phyloP scores from a whole-genome alignment of 2,113 vertebrate species.

The Parus major region DNA sequence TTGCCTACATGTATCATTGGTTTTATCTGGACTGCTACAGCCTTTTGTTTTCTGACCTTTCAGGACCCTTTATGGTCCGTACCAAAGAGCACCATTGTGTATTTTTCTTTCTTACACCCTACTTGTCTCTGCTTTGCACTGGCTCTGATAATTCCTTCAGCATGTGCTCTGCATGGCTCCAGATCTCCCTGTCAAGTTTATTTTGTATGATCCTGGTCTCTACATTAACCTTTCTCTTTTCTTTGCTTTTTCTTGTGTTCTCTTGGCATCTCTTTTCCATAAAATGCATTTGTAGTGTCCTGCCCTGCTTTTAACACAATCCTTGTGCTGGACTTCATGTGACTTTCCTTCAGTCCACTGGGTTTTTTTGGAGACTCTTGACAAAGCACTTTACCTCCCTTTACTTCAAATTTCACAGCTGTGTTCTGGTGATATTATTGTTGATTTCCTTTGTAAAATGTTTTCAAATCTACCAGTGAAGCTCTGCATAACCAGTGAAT shows the following conservation, averaged over 20 bases:
- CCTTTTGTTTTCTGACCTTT: background rate
- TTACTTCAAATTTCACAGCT: background rate
- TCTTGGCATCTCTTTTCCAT: background rate
- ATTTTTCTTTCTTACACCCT: background rate
- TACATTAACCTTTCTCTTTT: background rate
- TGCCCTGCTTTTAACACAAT: background rate
- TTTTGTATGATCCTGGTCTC: background rate
- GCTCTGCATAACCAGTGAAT: background rate
- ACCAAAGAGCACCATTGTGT: background rate
- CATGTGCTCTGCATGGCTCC: background rate
- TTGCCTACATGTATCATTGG: rapidly evolving
- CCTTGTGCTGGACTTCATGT: background rate
- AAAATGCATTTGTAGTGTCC: background rate
- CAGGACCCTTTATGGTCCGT: background rate
- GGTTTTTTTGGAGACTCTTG: background rate
- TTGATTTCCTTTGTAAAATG: background rate
- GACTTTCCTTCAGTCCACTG: background rate
- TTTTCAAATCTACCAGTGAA: background rate
- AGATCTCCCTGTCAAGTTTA: background rate
- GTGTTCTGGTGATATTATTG: background rate
- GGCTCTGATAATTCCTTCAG: background rate
- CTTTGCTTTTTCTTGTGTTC: background rate
- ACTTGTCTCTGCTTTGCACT: background rate
- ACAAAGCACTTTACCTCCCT: background rate
- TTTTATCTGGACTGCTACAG: background rate